Conservation (phyloP, 2,888 invertebrate genomes). For the Mallateleia sp. region DNA sequence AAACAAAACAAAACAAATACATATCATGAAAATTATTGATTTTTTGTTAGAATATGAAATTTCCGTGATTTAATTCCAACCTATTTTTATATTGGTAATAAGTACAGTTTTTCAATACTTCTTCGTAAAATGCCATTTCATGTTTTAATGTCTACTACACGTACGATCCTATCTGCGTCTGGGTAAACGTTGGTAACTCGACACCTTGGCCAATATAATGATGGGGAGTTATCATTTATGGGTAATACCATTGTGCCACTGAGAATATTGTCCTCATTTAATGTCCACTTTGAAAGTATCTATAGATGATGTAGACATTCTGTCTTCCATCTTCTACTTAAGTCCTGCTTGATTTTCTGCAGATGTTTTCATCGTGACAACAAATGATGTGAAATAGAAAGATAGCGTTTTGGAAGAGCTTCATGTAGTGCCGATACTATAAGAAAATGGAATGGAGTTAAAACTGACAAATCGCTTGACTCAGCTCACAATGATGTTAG, state of each 20-base stretch:
- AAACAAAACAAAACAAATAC: too few species aligned
- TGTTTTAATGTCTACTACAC: neutral
- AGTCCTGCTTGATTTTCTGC: neutral
- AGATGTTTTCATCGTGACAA: neutral
- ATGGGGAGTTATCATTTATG: neutral
- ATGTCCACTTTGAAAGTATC: conserved; percentile 2
- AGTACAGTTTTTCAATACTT: neutral
- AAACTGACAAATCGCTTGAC: conserved; percentile 3
- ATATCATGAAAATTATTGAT: too few species aligned
- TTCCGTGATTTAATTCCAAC: too few species aligned
- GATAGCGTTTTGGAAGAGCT: neutral
- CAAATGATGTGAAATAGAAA: neutral
- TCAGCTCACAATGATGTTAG: conserved; percentile 59
- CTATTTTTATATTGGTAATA: neutral
- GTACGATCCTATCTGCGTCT: neutral
- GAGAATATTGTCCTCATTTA: neutral
- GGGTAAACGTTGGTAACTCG: neutral
- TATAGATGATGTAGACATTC: conserved; percentile 15
- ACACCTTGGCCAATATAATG: neutral
- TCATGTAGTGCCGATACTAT: neutral
- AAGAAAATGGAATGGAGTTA: conserved; percentile 84
- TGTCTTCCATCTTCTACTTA: neutral
- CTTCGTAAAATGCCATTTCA: neutral
- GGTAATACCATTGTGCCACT: neutral
- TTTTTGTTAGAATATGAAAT: too few species aligned